Conservation (phyloP, 2,888 invertebrate species). For the Sinotaia quadrata region DNA sequence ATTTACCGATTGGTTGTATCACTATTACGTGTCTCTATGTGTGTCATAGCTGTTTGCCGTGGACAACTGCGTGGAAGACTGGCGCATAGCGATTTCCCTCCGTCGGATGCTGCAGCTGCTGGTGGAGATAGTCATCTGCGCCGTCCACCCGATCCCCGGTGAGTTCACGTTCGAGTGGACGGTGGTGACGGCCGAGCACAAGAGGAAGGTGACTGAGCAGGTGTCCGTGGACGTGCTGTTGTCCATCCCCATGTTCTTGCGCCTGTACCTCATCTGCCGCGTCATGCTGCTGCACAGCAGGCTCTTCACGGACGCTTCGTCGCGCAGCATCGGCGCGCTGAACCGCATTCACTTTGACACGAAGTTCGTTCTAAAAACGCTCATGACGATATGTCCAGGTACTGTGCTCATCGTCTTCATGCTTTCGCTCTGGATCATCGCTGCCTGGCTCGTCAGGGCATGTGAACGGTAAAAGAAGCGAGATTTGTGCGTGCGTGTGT, state of each 20-base stretch:
- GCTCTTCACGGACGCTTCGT: constrained; percentile 99
- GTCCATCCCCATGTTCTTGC: constrained; percentile 99
- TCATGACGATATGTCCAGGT: constrained; percentile 99
- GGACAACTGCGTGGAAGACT: constrained; percentile 99
- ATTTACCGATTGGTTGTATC: too few species aligned
- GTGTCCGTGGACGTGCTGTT: constrained; percentile 86
- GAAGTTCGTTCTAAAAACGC: constrained; percentile 93
- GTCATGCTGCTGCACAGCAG: constrained; percentile 99
- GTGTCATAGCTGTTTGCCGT: constrained; percentile 96
- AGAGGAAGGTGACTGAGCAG: constrained; percentile 43
- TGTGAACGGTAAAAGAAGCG: constrained; percentile 90
- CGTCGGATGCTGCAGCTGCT: constrained; percentile 83
- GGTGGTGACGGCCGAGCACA: constrained; percentile 74
- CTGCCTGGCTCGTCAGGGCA: constrained; percentile 98
- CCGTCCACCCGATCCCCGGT: constrained; percentile 97
- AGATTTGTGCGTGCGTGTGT: constrained; percentile 3
- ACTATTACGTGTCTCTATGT: constrained; percentile 9
- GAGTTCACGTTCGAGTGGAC: constrained; percentile 97
- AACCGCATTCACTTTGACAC: constrained; percentile 81
- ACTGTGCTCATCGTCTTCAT: constrained; percentile 98
- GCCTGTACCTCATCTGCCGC: constrained; percentile 98
- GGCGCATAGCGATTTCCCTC: constrained; percentile 99
- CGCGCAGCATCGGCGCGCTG: constrained; percentile 81
- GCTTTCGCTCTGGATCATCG: constrained; percentile 99
- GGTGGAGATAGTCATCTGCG: constrained; percentile 86